These are phyloP conservation scores for Phainopepla nitens DNA, from an alignment of 2,113 vertebrate genomes.

Conservation along the genomic window DNA sequence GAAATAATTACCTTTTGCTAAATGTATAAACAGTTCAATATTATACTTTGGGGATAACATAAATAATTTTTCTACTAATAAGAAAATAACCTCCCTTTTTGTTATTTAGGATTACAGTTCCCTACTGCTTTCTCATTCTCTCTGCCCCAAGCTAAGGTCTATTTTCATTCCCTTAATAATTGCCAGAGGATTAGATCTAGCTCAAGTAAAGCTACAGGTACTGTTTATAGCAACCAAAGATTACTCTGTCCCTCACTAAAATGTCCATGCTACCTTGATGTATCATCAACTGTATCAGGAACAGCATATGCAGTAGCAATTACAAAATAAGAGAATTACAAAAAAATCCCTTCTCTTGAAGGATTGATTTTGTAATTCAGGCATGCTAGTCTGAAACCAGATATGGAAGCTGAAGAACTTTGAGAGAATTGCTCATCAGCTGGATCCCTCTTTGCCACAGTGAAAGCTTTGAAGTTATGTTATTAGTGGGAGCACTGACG, in stretches of 20 bases:
- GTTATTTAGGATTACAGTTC: background rate
- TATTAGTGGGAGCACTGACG: background rate
- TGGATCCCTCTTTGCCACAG: background rate
- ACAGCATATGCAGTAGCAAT: background rate
- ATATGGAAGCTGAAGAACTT: background rate
- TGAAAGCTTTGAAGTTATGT: fast-evolving
- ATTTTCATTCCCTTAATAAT: background rate
- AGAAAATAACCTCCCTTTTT: background rate
- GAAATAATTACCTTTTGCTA: background rate
- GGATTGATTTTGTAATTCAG: background rate
- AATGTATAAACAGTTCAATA: background rate
- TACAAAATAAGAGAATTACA: background rate
- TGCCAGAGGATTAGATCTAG: background rate
- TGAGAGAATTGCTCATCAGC: background rate
- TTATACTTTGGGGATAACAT: background rate
- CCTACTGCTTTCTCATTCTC: background rate
- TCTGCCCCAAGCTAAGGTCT: background rate
- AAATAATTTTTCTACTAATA: background rate
- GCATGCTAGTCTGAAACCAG: background rate
- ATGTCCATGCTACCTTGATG: background rate
- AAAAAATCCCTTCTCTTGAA: background rate
- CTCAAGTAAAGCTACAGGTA: background rate
- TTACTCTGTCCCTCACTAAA: background rate
- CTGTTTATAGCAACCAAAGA: background rate
- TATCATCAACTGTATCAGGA: background rate